phyloP scores from a whole-genome alignment of 1,140 invertebrate species.

The Lepidostoma basale region DNA sequence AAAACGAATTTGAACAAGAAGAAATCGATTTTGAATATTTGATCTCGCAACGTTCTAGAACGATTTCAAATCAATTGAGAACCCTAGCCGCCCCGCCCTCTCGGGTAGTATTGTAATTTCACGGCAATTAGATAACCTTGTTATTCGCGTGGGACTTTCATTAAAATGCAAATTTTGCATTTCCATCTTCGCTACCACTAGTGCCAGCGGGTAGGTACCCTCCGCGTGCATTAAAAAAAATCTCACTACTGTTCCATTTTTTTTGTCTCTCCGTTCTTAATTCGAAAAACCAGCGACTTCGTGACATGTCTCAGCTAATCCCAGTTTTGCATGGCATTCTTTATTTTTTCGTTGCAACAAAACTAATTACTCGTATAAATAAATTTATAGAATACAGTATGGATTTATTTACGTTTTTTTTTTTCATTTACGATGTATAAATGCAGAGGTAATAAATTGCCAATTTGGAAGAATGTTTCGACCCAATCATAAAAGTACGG shows the following conservation, averaged over 20 bases:
- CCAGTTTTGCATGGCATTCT: not conserved
- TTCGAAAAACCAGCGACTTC: not conserved
- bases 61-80: slow-evolving; percentile 41
- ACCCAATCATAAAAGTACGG: no score
- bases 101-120: slow-evolving; percentile 43
- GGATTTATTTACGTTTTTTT: no score
- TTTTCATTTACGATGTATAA: no score
- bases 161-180: slow-evolving; percentile 47
- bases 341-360: no score
- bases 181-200: slow-evolving; percentile 19
- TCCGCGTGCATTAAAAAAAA: not conserved
- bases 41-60: slow-evolving; percentile 1
- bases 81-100: slow-evolving; percentile 5
- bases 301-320: not conserved
- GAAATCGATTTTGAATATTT: not conserved
- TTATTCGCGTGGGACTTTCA: slow-evolving; percentile 43
- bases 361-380: no score
- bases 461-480: no score
- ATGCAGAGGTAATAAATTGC: no score
- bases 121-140: slow-evolving; percentile 47
- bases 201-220: not conserved
- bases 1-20: no score
- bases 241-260: not conserved
- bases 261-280: not conserved
- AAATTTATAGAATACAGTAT: no score